A percentile compares a stretch with the other conserved stretches of the same genome.
Evolutionary conservation across 2,888 invertebrate genomes (phyloP).

Genomic region (Eutolmus rufibarbis): DNA sequence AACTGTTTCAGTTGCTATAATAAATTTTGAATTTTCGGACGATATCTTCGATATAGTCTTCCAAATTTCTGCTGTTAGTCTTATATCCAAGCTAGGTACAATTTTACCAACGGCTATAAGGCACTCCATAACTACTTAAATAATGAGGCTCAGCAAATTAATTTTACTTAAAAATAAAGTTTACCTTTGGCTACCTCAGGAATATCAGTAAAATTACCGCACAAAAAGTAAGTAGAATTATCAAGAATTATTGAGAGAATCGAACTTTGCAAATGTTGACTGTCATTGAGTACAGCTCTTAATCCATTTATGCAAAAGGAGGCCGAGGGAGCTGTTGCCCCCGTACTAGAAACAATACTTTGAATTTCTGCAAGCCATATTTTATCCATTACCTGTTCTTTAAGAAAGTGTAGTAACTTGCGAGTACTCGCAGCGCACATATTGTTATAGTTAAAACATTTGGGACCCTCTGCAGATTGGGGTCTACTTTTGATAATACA

Average conservation of each 20-base stretch:
- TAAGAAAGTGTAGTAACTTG: not conserved
- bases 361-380: not conserved
- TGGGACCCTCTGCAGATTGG: not conserved
- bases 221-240: not conserved
- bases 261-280: not conserved
- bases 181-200: not conserved
- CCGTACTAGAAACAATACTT: not conserved
- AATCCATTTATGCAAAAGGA: not conserved
- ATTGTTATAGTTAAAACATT: not conserved
- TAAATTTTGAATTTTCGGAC: slow-evolving; percentile 3
- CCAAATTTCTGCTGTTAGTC: slow-evolving; percentile 44
- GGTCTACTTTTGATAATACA: not conserved
- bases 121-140: not conserved
- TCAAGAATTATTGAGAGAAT: not conserved
- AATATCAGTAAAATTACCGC: not conserved
- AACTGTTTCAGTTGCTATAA: not conserved
- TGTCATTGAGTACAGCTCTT: not conserved
- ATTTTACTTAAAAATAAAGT: not conserved
- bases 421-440: not conserved
- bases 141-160: not conserved
- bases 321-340: not conserved
- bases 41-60: slow-evolving; percentile 39
- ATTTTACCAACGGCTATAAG: slow-evolving; percentile 16
- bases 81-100: slow-evolving; percentile 35
- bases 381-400: not conserved